Conservation (phyloP, 2,797 vertebrate genomes). For the Coregonus sp. region DNA sequence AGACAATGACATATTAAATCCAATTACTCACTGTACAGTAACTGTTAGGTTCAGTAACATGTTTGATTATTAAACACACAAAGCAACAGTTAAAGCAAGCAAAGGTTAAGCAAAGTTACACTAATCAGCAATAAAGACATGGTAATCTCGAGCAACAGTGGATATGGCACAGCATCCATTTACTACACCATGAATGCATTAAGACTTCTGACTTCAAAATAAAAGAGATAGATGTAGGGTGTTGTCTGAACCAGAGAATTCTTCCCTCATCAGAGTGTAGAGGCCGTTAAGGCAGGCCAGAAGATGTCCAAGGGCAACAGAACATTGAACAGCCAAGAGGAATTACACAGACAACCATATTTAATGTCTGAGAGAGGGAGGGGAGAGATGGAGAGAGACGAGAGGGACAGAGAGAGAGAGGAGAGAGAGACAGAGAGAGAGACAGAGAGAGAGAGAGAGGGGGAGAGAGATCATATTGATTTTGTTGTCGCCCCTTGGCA, state of each 20-base stretch:
- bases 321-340: slow-evolving; percentile 11
- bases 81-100: slow-evolving; percentile 40
- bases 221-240: background rate
- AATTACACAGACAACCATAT: slow-evolving; percentile 16
- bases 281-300: slow-evolving; percentile 15
- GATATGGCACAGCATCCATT: background rate
- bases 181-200: background rate
- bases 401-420: background rate
- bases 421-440: slow-evolving; percentile 1
- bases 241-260: background rate
- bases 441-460: background rate
- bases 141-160: slow-evolving; percentile 1
- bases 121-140: slow-evolving; percentile 19
- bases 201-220: background rate
- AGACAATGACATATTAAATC: background rate
- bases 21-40: slow-evolving; percentile 12
- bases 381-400: background rate
- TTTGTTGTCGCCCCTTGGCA: background rate
- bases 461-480: background rate
- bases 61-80: slow-evolving; percentile 21
- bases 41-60: slow-evolving; percentile 22
- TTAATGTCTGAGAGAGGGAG: slow-evolving; percentile 11
- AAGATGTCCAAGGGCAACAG: slow-evolving; percentile 16
- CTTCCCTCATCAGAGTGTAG: background rate
- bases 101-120: background rate